Percentiles rank a stretch among this genome's conserved stretches.
Evolutionary conservation across 2,113 vertebrate species (phyloP).

Genomic region (Telmatochromis sp.): DNA sequence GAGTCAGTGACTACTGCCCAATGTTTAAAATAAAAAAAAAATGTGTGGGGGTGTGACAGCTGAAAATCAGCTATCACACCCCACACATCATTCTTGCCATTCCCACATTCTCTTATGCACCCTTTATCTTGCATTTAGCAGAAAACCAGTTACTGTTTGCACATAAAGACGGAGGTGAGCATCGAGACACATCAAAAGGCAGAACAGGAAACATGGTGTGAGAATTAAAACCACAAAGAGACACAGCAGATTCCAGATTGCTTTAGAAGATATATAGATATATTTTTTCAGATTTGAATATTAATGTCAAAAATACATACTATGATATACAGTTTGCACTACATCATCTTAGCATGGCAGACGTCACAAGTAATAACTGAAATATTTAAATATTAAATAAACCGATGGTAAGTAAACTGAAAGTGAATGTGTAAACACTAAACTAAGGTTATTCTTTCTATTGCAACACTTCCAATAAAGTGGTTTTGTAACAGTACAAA

Average conservation of each 20-base stretch:
- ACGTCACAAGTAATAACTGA: slow-evolving; percentile 94
- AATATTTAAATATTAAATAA: slow-evolving; percentile 99
- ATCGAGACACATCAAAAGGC: background rate
- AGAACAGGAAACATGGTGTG: background rate
- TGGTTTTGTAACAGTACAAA: slow-evolving; percentile 96
- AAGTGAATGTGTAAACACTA: slow-evolving; percentile 97
- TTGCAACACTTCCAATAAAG: slow-evolving; percentile 96
- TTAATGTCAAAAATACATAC: slow-evolving; percentile 99
- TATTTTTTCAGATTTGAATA: slow-evolving; percentile 91
- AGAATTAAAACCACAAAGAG: slow-evolving; percentile 18
- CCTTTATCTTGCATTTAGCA: background rate
- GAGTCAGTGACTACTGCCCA: background rate
- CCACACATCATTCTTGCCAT: background rate
- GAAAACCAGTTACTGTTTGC: background rate
- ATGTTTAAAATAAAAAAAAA: background rate
- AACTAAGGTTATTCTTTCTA: slow-evolving; percentile 88
- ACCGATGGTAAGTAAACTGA: slow-evolving; percentile 76
- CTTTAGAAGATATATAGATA: slow-evolving; percentile 80
- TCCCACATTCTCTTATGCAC: background rate
- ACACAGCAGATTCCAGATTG: slow-evolving; percentile 41
- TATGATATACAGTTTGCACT: slow-evolving; percentile 99
- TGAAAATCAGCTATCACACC: background rate
- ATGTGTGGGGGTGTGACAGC: background rate
- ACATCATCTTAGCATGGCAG: slow-evolving; percentile 93
- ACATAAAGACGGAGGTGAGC: background rate